Evolutionary conservation across 2,797 vertebrate species (phyloP), one percentile per base, ranked within the genome.

Genomic region (Takifugu ocellatus): DNA sequence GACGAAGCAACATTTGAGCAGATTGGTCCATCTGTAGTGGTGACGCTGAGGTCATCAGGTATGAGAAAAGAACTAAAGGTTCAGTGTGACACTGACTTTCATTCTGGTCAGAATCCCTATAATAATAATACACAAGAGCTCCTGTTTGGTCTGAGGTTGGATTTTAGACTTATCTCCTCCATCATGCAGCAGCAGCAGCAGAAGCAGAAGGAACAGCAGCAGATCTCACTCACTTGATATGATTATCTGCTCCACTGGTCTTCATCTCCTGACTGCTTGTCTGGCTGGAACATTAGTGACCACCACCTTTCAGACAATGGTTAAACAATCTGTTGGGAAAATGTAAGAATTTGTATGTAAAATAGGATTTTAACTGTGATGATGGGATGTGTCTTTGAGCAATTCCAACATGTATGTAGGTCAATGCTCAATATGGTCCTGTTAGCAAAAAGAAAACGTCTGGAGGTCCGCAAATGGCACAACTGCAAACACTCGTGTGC

Each of bases 231-330:
- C 76, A 75, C 73, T 80, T 83, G 83, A 87, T 84, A 82, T 72
- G 83, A 91, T 90, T 85, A 87, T 86, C 72, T 87, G 78, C 89
- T 91, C 80, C 88, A 85, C 83, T 92, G 88, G 76, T 70, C 82
- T 74, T 81, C 57, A 80, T 83, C 81, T 85, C 65, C 70, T 73
- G 62, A 68, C 74, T 75, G 79, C 53, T 82, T 75, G 78, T 72
- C 65, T 75, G 66, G 78, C 73, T 74, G 61, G 68, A 90, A 87
- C 86, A 92, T 89, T 89, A 90, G 85, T 77, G 85, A 79, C 76
- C 70, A 53, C 66, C 74, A 90, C 91, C 90, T 36, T 31, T 5
- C 0, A 61, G 31, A 61, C 51, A 60, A 63, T 75, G 71, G 54
- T 49, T 50, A 39, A 16, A 44, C 21, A 63, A 52, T 61, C 57